Evolutionary conservation across 2,888 invertebrate genomes (phyloP).

Genomic region (Candidula unifasciata): DNA sequence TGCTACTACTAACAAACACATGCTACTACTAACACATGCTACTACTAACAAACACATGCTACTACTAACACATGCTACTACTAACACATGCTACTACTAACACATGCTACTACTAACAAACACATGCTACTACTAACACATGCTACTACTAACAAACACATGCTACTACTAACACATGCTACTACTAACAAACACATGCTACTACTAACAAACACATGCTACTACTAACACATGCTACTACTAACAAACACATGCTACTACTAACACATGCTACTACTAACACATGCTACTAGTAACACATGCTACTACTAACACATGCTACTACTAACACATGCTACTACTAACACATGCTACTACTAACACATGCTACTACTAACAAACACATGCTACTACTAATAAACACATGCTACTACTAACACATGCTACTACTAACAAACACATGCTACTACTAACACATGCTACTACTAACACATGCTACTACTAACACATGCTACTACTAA

Average conservation of each 20-base stretch:
- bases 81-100: not conserved
- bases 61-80: not conserved
- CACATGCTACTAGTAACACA: no score
- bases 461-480: not conserved
- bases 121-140: not conserved
- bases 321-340: not conserved
- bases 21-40: no score
- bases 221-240: no score
- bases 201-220: not conserved
- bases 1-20: not conserved
- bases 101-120: no score
- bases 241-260: no score
- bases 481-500: no score
- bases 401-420: not conserved
- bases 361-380: no score
- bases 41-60: not conserved
- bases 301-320: not conserved
- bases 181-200: no score
- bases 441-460: no score
- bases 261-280: not conserved
- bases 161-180: not conserved
- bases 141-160: no score
- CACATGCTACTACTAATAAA: not conserved
- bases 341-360: not conserved
- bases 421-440: not conserved